These are phyloP conservation scores for Craniophora ligustri DNA, from an alignment of 2,888 invertebrate species.

Conservation along the genomic window DNA sequence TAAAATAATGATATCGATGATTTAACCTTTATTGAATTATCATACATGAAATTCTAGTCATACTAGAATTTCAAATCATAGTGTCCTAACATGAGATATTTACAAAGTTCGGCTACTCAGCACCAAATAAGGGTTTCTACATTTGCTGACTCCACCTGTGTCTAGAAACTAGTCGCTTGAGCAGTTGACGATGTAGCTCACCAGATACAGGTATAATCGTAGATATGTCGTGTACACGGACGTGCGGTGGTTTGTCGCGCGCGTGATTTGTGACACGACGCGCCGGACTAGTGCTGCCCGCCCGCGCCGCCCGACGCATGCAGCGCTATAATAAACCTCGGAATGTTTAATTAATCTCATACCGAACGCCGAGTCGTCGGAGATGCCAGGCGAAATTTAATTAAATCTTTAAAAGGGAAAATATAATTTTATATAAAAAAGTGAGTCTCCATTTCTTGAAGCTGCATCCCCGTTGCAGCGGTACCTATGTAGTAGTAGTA, in stretches of 20 bases:
- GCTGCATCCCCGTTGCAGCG: slow-evolving; percentile 14
- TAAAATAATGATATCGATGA: too few species aligned
- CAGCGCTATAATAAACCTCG: not conserved
- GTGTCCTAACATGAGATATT: too few species aligned
- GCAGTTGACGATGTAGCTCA: slow-evolving; percentile 9
- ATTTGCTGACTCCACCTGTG: not conserved
- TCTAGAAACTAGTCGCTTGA: not conserved
- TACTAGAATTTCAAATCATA: too few species aligned
- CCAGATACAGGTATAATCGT: not conserved
- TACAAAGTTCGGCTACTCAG: too few species aligned
- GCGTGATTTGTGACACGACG: too few species aligned
- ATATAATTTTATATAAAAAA: slow-evolving; percentile 7
- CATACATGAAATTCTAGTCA: too few species aligned
- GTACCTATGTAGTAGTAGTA: not conserved
- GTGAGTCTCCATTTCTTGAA: not conserved
- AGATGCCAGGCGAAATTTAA: slow-evolving; percentile 11
- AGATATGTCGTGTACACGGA: slow-evolving; percentile 2
- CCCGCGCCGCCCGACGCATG: not conserved
- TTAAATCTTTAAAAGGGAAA: slow-evolving; percentile 26
- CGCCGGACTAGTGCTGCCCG: not conserved
- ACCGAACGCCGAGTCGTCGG: slow-evolving; percentile 7
- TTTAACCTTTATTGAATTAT: too few species aligned
- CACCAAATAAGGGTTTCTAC: not conserved
- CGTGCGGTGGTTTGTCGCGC: slow-evolving; percentile 15
- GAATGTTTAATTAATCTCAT: slow-evolving; percentile 30